phyloP scores from a whole-genome alignment of 2,113 vertebrate genomes.

The Plectropomus leopardus region DNA sequence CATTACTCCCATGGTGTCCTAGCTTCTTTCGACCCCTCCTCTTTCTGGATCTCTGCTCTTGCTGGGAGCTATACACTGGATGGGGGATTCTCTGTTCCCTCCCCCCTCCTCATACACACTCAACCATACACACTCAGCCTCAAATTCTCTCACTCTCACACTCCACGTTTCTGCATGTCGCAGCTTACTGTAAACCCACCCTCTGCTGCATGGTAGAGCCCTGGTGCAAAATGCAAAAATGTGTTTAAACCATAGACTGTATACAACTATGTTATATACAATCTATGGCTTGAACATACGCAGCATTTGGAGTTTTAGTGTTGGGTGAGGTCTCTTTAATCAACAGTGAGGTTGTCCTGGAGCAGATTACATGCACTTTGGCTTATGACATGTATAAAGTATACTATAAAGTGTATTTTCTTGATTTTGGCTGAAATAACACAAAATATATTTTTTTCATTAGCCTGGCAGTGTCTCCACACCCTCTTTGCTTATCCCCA shows the following conservation, averaged over 20 bases:
- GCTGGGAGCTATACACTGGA: conserved; percentile 51
- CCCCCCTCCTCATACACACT: conserved; percentile 33
- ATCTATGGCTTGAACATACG: neutral
- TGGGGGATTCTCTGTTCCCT: conserved; percentile 56
- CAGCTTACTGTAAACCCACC: conserved; percentile 63
- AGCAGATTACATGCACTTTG: neutral
- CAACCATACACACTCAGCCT: conserved; percentile 37
- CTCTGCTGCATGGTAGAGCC: conserved; percentile 32
- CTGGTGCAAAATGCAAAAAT: conserved; percentile 51
- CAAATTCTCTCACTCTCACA: conserved; percentile 60
- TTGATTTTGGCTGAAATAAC: neutral
- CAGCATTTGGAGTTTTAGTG: neutral
- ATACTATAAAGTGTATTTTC: neutral
- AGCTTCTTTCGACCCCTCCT: conserved; percentile 43
- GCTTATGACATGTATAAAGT: neutral
- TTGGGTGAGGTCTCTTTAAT: neutral
- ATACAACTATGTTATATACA: too few species aligned
- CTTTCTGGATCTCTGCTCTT: conserved; percentile 39
- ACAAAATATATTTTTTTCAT: neutral
- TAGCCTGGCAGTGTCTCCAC: conserved; percentile 14
- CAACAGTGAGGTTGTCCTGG: neutral
- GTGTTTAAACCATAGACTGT: too few species aligned
- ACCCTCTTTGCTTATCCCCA: conserved; percentile 24
- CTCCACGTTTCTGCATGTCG: conserved; percentile 62
- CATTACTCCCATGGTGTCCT: conserved; percentile 38